Evolutionary conservation across 2,797 vertebrate genomes (phyloP), one percentile per base, ranked within the genome.

Genomic region (Todus mexicanus): DNA sequence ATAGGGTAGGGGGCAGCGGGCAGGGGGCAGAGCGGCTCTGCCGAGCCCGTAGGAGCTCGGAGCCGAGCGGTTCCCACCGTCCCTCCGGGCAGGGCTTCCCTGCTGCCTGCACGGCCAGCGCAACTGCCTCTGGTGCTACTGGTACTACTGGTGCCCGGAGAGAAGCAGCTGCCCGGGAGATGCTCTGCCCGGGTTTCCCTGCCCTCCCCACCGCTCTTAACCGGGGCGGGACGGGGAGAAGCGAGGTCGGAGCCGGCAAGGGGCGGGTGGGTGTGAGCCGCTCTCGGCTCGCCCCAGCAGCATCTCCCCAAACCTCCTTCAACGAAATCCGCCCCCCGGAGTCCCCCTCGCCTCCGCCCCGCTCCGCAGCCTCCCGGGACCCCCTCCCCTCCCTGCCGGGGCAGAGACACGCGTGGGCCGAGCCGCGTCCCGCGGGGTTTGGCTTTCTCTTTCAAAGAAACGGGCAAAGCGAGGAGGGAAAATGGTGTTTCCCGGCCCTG

Each of bases 291-390:
- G 10, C 17, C 9, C 40, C 6, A 56, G 29, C 56, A 21, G 60
- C 14, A 7, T 26, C 33, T 54, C 29, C 43, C 51, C 78, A 78
- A 89, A 85, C 1, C 13, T 51, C 40, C 12, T 74, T 89, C 64
- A 96, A 95, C 91, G 94, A 96, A 95, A 95, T 89, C n/a, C 7
- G 29, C 8, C 5, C 40, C 35, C 37, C 13, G 68, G 40, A 89
- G 75, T 2, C 9, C 5, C 33, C 23, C 27, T 33, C 35, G 17
- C 17, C 27, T 35, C 11, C 12, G 11, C 6, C 2, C 12, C 4
- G 13, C 19, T 1, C 31, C 12, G 1, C 42, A 43, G 10, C 23
- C 19, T 25, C 2, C 57, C 29, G 43, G 37, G 7, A 51, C n/a
- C 21, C 13, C 15, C 22, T 15, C 25, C 15, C 10, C 43, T 75